Conservation (phyloP, 1,140 invertebrate species). For the Penaeus chinensis region DNA sequence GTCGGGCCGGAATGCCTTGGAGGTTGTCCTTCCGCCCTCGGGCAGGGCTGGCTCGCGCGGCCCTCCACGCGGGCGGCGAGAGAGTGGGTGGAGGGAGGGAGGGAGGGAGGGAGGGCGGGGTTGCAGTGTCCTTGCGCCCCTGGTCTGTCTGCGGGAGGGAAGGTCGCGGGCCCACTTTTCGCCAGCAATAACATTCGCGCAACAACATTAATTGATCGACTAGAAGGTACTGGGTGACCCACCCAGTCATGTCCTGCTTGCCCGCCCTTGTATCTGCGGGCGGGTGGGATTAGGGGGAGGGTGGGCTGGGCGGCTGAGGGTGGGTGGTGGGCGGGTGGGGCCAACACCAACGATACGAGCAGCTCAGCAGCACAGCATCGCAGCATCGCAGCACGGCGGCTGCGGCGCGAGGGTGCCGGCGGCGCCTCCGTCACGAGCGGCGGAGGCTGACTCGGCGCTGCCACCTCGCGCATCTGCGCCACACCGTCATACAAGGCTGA, state of each 20-base stretch:
- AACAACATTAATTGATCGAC: conserved; percentile 56
- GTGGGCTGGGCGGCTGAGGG: conserved; percentile 13
- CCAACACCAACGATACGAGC: conserved; percentile 21
- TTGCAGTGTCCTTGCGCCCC: no score
- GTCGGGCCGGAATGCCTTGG: no score
- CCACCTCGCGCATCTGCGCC: no score
- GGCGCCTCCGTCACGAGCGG: no score
- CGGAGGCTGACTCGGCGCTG: no score
- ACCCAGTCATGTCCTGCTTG: conserved; percentile 27
- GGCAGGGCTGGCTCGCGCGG: no score
- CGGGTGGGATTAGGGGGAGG: conserved; percentile 23
- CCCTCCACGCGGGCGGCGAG: no score
- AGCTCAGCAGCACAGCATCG: neutral
- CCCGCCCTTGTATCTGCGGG: neutral
- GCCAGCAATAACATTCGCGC: conserved; percentile 42
- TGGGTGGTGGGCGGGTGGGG: neutral
- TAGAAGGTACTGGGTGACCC: conserved; percentile 56
- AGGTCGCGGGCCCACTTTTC: conserved; percentile 41
- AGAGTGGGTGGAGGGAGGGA: neutral
- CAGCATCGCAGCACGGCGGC: no score
- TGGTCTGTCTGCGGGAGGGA: neutral
- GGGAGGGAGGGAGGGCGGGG: neutral
- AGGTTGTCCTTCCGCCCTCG: no score
- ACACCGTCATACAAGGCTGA: no score
- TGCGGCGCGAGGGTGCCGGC: no score